Evolutionary conservation across 2,113 vertebrate species (phyloP).

Genomic region (Tympanuchus pallidicinctus): DNA sequence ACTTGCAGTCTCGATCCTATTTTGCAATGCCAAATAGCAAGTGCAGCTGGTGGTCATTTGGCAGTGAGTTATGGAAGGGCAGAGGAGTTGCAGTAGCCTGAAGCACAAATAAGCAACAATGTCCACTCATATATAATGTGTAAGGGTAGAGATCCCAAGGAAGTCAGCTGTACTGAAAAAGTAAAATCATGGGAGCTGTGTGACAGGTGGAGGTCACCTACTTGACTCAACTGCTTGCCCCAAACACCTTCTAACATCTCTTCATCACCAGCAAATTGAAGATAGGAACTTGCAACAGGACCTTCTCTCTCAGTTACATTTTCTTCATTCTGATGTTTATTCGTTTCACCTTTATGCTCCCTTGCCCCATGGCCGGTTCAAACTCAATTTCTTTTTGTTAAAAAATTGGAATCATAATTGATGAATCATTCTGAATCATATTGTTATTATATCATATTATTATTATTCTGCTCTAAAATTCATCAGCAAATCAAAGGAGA

Average conservation of each 20-base stretch:
- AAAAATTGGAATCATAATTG: background rate
- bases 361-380: background rate
- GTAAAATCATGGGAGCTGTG: background rate
- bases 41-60: constrained; percentile 6
- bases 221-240: background rate
- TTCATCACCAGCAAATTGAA: background rate
- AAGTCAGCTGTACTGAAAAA: background rate
- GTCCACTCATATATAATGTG: fast-evolving
- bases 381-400: background rate
- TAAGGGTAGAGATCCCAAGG: background rate
- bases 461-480: background rate
- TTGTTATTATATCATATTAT: background rate
- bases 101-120: background rate
- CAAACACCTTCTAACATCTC: background rate
- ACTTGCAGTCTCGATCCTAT: background rate
- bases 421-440: background rate
- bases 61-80: background rate
- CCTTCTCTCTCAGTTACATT: background rate
- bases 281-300: background rate
- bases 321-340: background rate
- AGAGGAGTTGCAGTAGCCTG: background rate
- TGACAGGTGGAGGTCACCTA: background rate
- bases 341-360: background rate
- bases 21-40: background rate
- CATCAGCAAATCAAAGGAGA: background rate